Evolutionary conservation across 2,888 invertebrate genomes (phyloP), one percentile per base, ranked within the genome.

Genomic region (Polymixis lichenea): DNA sequence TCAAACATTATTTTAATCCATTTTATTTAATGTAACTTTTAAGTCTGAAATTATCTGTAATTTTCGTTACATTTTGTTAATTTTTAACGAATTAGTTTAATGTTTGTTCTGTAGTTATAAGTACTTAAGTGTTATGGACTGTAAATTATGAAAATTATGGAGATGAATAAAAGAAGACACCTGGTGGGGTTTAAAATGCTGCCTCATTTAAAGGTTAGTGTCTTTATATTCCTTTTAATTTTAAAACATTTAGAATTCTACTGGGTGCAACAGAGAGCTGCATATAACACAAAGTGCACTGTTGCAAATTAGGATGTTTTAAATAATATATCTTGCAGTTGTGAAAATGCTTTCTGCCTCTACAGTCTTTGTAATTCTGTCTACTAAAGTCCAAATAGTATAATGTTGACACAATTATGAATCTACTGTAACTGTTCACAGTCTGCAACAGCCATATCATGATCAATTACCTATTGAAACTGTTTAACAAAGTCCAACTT

Each of bases 71-170:
- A 49, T 58, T 46, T 68, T 38, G 38, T 66, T 51, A 13, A 43
- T 55, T 55, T 51, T 61, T 1, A n/a, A 61, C 15, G 15, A 11
- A 13, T 72, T 46, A 43, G 22, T 56, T 75, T 64, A n/a, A 77
- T 78, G 72, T 81, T 80, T 80, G 70, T 70, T 75, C 80, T n/a
- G 55, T 86, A 87, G 82, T 77, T 86, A 74, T 77, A 84, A 81
- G 75, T 62, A 53, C 2, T 7, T 67, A 66, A 64, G 86, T 85
- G 85, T 17, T 85, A 87, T 71, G 86, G 78, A 87, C 87, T 78
- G 0, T 87, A 88, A 87, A 80, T 77, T 80, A 53, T 69, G 51
- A 77, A 76, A 70, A 72, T 64, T 43, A 69, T 75, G 76, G 32
- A 65, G 66, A 67, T 46, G 55, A 61, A 61, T 43, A 70, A 49